Conservation (phyloP, 2,888 invertebrate species). For the Lepetodrilus schrolli region DNA sequence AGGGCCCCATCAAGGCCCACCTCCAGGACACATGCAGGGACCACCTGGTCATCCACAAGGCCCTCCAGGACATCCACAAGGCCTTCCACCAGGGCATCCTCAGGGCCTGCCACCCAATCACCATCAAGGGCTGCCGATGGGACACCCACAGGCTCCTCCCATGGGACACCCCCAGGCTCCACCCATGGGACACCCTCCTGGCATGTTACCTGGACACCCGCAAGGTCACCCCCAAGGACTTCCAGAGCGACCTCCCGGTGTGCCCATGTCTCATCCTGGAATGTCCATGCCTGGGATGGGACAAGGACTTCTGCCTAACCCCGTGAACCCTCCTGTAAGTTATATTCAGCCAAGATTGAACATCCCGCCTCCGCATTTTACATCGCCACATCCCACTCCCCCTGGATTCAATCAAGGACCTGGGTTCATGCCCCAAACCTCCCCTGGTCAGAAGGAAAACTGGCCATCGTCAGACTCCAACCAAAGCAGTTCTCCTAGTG, state of each 20-base stretch:
- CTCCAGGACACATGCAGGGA: background rate
- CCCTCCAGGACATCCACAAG: conserved; percentile 32
- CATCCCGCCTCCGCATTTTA: conserved; percentile 6
- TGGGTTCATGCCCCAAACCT: conserved; percentile 40
- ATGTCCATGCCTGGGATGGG: background rate
- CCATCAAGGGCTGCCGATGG: too few species aligned
- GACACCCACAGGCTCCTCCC: conserved; percentile 33
- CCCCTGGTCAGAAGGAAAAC: conserved; percentile 48
- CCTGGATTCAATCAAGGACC: conserved; percentile 29
- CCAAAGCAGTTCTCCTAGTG: conserved; percentile 1
- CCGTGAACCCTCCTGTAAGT: background rate
- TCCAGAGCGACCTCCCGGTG: background rate
- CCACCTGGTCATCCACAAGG: conserved; percentile 24
- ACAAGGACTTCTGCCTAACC: background rate
- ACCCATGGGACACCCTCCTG: conserved; percentile 34
- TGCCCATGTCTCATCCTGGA: background rate
- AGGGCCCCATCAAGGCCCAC: conserved; percentile 3
- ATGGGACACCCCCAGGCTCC: conserved; percentile 33
- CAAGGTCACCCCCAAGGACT: background rate
- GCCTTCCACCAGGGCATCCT: conserved; percentile 16
- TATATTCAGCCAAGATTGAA: background rate
- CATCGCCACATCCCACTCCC: conserved; percentile 30
- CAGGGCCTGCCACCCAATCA: conserved; percentile 30
- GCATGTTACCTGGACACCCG: conserved; percentile 13
- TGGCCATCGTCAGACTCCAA: conserved; percentile 37